Conservation (phyloP, 2,888 invertebrate species). For the Drosophila niveifrons region DNA sequence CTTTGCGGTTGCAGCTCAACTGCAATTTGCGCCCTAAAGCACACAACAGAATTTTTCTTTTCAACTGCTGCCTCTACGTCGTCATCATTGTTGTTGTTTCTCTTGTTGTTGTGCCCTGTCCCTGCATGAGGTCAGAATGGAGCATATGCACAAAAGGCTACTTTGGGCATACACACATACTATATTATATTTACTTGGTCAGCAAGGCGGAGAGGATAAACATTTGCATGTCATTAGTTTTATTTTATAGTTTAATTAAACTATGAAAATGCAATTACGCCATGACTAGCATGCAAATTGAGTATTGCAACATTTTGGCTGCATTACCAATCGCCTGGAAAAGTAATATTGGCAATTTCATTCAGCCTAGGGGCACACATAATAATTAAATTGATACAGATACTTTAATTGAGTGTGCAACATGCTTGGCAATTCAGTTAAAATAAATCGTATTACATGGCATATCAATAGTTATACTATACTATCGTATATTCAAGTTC, state of each 20-base stretch:
- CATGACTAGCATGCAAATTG: background rate
- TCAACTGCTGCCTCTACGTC: conserved; percentile 18
- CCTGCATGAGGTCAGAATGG: conserved; percentile 36
- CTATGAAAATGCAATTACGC: conserved; percentile 10
- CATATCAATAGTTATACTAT: background rate
- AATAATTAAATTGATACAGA: background rate
- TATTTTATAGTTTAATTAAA: conserved; percentile 21
- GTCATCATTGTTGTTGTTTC: conserved; percentile 23
- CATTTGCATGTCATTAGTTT: conserved; percentile 18
- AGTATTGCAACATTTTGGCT: background rate
- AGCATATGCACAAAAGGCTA: conserved; percentile 8
- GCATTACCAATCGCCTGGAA: background rate
- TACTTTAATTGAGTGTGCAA: background rate
- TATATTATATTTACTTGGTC: conserved; percentile 8
- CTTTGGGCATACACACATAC: background rate
- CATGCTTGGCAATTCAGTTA: background rate
- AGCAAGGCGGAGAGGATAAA: conserved; percentile 9
- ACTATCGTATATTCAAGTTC: background rate
- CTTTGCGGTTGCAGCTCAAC: conserved; percentile 68
- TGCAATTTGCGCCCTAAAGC: conserved; percentile 69
- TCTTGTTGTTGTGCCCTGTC: conserved; percentile 25
- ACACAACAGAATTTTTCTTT: conserved; percentile 52
- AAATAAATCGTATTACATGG: background rate
- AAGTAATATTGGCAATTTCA: background rate
- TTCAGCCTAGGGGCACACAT: background rate